Conservation (phyloP, 2,888 invertebrate genomes). For the Rotaria socialis region DNA sequence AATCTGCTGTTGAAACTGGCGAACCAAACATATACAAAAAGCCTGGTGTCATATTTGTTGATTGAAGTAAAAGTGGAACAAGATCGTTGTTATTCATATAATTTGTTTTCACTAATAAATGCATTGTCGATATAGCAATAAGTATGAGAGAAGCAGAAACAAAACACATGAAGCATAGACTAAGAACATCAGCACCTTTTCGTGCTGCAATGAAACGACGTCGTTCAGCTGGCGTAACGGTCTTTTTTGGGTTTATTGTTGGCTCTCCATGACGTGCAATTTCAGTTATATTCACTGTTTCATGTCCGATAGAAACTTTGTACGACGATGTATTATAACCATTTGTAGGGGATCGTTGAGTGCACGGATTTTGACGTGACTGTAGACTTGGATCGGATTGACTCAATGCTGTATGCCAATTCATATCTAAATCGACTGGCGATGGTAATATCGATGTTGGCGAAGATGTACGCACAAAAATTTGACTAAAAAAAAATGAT, state of each 20-base stretch:
- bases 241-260: no score
- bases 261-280: background rate
- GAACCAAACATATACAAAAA: background rate
- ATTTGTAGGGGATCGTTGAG: background rate
- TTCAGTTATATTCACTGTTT: constrained; percentile 29
- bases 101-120: background rate
- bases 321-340: background rate
- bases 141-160: constrained; percentile 22
- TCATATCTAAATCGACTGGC: background rate
- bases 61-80: background rate
- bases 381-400: constrained; percentile 20
- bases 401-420: constrained; percentile 1
- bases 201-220: background rate
- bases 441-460: background rate
- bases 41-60: background rate
- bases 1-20: background rate
- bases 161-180: constrained; percentile 35
- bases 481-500: background rate
- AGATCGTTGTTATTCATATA: background rate
- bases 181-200: constrained; percentile 7
- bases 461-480: background rate
- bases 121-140: background rate
- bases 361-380: background rate
- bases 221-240: background rate
- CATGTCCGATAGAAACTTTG: constrained; percentile 28